These are phyloP conservation scores for Diplogasteroides magnus DNA, from an alignment of 1,140 invertebrate species.

Conservation along the genomic window DNA sequence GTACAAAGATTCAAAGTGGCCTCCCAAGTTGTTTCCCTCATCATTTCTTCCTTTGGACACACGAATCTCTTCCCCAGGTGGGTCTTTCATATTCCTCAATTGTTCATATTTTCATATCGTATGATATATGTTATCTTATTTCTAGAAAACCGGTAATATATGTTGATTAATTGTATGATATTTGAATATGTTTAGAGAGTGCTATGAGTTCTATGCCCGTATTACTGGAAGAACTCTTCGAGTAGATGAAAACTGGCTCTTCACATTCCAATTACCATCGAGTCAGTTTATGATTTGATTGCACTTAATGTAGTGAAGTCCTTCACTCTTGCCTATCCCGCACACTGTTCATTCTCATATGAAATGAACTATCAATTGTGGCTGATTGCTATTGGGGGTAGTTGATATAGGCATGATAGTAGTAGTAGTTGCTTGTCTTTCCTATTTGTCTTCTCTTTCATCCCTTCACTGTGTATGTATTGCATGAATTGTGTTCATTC, in stretches of 20 bases:
- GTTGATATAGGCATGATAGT: too few relatives aligned
- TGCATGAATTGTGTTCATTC: not conserved
- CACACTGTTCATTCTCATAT: too few relatives aligned
- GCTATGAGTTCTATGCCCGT: conserved; percentile 92
- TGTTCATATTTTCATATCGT: not conserved
- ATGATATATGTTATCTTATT: not conserved
- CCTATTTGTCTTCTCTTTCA: not conserved
- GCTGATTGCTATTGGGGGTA: too few relatives aligned
- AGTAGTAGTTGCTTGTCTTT: too few relatives aligned
- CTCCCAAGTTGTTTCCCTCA: conserved; percentile 84
- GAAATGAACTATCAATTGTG: too few relatives aligned
- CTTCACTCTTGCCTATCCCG: too few relatives aligned
- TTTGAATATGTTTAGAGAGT: conserved; percentile 63
- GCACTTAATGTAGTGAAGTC: too few relatives aligned
- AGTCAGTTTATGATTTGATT: conserved; percentile 65
- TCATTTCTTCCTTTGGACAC: conserved; percentile 92
- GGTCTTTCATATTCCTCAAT: not conserved
- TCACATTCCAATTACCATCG: conserved; percentile 82
- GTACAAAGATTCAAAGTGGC: conserved; percentile 87
- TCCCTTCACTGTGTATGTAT: not conserved
- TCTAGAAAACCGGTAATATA: too few relatives aligned
- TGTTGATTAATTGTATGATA: not conserved
- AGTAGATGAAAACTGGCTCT: conserved; percentile 88
- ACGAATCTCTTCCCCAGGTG: conserved; percentile 79
- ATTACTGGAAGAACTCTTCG: conserved; percentile 84